phyloP scores from a whole-genome alignment of 2,797 vertebrate genomes.

The Scolopax bukidnonensis region DNA sequence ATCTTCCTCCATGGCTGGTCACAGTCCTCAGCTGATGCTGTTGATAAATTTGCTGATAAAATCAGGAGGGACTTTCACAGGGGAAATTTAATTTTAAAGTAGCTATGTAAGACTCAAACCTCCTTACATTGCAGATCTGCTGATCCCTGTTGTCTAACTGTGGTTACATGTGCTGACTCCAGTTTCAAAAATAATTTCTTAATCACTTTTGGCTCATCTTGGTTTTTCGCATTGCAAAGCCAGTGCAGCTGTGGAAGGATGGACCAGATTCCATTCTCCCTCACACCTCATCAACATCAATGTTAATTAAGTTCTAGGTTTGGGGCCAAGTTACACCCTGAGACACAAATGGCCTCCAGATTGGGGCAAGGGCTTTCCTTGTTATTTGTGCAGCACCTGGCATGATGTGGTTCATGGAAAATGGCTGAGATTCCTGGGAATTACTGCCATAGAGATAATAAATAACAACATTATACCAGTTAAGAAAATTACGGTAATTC shows the following conservation, averaged over 20 bases:
- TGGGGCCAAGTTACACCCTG: slow-evolving; percentile 44
- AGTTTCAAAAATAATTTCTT: slow-evolving; percentile 65
- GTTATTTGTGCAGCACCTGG: neutral
- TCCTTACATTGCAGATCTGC: slow-evolving; percentile 61
- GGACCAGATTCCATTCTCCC: slow-evolving; percentile 51
- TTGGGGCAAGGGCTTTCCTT: neutral
- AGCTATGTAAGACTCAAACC: slow-evolving; percentile 29
- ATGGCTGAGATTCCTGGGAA: neutral
- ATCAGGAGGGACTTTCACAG: slow-evolving; percentile 59
- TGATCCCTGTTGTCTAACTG: slow-evolving; percentile 60
- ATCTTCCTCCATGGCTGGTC: slow-evolving; percentile 14
- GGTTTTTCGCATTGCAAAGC: slow-evolving; percentile 36
- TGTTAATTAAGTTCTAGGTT: slow-evolving; percentile 34
- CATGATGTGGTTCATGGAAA: neutral
- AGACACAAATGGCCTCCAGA: slow-evolving; percentile 24
- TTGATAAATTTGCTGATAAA: slow-evolving; percentile 44
- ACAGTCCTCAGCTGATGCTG: slow-evolving; percentile 2
- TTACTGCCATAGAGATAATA: neutral
- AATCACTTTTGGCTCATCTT: slow-evolving; percentile 65
- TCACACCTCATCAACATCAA: slow-evolving; percentile 57
- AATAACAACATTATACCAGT: neutral
- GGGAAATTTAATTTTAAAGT: slow-evolving; percentile 46
- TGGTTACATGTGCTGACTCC: slow-evolving; percentile 60
- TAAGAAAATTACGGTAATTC: neutral
- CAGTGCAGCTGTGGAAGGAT: slow-evolving; percentile 53